phyloP scores from a whole-genome alignment of 2,797 vertebrate species.

The Apogon talboti region DNA sequence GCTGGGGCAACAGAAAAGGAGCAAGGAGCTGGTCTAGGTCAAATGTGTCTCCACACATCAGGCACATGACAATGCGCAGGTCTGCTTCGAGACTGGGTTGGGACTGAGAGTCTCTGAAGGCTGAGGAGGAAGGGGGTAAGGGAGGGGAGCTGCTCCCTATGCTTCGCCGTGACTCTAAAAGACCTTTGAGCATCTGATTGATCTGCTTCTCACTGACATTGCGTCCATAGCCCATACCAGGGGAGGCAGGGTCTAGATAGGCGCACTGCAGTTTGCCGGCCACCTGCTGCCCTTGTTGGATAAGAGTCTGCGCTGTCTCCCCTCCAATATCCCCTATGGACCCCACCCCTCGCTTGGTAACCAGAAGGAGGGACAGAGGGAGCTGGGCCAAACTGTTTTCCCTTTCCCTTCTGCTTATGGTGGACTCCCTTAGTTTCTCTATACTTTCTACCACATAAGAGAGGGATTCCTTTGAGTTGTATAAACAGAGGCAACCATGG shows the following conservation, averaged over 20 bases:
- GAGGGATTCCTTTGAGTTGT: constrained; percentile 97
- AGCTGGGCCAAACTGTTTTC: constrained; percentile 88
- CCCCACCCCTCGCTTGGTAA: constrained; percentile 93
- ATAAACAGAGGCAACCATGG: constrained; percentile 96
- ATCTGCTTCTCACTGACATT: constrained; percentile 95
- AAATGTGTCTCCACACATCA: constrained; percentile 95
- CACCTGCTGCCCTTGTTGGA: constrained; percentile 93
- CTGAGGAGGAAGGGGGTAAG: constrained; percentile 78
- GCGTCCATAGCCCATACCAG: constrained; percentile 92
- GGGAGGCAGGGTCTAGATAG: constrained; percentile 92
- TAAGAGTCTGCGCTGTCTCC: constrained; percentile 93
- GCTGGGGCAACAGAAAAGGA: constrained; percentile 89
- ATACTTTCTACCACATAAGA: constrained; percentile 96
- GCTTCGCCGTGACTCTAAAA: constrained; percentile 90
- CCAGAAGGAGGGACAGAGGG: constrained; percentile 89
- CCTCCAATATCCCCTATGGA: constrained; percentile 89
- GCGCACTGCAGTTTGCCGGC: constrained; percentile 91
- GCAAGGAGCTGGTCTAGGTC: constrained; percentile 91
- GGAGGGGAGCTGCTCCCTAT: constrained; percentile 85
- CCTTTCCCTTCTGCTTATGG: constrained; percentile 87
- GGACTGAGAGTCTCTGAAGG: constrained; percentile 86
- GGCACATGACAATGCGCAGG: constrained; percentile 92
- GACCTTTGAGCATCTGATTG: constrained; percentile 89
- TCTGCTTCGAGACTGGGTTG: constrained; percentile 86
- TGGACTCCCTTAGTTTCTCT: constrained; percentile 92